Conservation (phyloP, 2,888 invertebrate species). For the Chromoteleia sp. region DNA sequence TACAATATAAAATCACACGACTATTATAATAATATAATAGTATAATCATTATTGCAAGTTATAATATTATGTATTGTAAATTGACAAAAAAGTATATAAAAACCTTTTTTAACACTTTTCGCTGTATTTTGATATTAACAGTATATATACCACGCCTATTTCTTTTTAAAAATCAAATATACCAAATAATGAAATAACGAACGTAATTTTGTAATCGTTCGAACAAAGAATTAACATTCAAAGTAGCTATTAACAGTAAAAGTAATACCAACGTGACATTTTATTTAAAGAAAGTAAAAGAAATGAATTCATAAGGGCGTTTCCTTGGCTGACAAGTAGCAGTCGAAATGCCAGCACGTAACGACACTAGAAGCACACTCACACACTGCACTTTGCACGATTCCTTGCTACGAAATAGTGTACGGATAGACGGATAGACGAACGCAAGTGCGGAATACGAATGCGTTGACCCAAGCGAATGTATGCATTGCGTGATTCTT, state of each 20-base stretch:
- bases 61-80: too few species aligned
- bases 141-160: too few species aligned
- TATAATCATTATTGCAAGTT: too few species aligned
- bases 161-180: too few species aligned
- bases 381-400: constrained; percentile 76
- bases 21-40: too few species aligned
- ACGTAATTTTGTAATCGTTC: not conserved
- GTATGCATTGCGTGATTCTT: constrained; percentile 79
- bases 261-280: constrained; percentile 4
- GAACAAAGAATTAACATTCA: too few species aligned
- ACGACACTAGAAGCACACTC: constrained; percentile 80
- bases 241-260: constrained; percentile 32
- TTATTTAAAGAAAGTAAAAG: constrained; percentile 60
- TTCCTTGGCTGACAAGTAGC: constrained; percentile 59
- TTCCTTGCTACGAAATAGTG: constrained; percentile 68
- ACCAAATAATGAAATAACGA: not conserved
- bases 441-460: constrained; percentile 77
- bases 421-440: constrained; percentile 73
- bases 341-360: constrained; percentile 69
- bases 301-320: constrained; percentile 66
- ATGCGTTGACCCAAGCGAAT: constrained; percentile 78
- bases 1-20: too few species aligned
- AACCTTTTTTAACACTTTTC: too few species aligned
- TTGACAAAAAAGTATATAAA: too few species aligned
- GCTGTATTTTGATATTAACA: too few species aligned